phyloP scores from a whole-genome alignment of 1,140 invertebrate genomes.

The Brachionus sp. region DNA sequence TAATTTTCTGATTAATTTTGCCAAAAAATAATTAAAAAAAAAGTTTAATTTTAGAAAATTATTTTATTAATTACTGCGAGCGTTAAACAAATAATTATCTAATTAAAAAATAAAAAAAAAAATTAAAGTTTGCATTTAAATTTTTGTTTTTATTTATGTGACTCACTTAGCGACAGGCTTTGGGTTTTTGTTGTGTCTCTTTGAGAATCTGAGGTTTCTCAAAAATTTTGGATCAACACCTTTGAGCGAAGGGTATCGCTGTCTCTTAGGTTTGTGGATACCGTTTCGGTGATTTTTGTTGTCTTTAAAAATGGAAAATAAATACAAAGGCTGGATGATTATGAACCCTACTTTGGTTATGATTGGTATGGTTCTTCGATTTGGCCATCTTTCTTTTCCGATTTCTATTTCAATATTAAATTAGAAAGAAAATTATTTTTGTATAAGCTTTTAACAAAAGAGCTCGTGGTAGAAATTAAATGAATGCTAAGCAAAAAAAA shows the following conservation, averaged over 20 bases:
- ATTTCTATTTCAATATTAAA: background rate
- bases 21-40: background rate
- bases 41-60: background rate
- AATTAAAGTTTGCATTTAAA: background rate
- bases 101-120: background rate
- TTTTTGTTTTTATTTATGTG: background rate
- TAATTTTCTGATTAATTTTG: background rate
- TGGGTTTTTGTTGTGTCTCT: slow-evolving; percentile 30
- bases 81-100: background rate
- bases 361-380: slow-evolving; percentile 28
- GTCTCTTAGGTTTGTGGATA: slow-evolving; percentile 26
- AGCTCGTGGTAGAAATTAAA: slow-evolving; percentile 33
- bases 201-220: slow-evolving; percentile 28
- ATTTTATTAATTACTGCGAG: slow-evolving; percentile 2
- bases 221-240: slow-evolving; percentile 41
- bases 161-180: background rate
- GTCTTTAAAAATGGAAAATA: background rate
- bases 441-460: background rate
- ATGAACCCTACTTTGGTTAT: slow-evolving; percentile 27
- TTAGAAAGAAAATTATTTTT: background rate
- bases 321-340: background rate
- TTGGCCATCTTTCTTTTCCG: slow-evolving; percentile 12
- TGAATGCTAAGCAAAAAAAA: background rate
- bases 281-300: slow-evolving; percentile 31
- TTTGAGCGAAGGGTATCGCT: slow-evolving; percentile 29